phyloP scores from a whole-genome alignment of 2,797 vertebrate genomes.

The Steatocranus sp. region DNA sequence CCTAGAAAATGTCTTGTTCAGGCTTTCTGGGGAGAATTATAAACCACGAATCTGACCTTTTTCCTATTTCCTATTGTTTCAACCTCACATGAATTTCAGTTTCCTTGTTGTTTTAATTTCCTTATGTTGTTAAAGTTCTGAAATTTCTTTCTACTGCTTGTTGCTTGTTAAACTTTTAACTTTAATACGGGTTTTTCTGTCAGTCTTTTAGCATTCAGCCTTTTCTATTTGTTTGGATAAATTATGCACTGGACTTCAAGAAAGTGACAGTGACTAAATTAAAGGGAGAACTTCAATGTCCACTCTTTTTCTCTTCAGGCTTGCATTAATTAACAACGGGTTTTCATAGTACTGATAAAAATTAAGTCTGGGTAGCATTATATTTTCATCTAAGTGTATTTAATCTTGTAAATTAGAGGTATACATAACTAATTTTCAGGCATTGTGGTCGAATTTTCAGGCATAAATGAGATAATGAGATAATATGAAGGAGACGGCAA shows the following conservation, averaged over 20 bases:
- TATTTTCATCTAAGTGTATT: neutral
- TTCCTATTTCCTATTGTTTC: neutral
- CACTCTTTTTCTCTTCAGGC: neutral
- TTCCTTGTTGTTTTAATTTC: neutral
- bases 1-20: neutral
- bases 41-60: constrained; percentile 8
- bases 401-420: neutral
- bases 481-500: neutral
- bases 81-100: neutral
- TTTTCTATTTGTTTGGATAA: neutral
- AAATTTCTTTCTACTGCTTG: neutral
- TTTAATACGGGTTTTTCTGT: neutral
- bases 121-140: neutral
- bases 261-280: neutral
- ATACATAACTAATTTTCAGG: neutral
- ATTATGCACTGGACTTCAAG: neutral
- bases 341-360: neutral
- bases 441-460: neutral
- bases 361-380: neutral
- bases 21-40: neutral
- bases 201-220: neutral
- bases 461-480: neutral
- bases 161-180: neutral
- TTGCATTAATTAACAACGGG: neutral
- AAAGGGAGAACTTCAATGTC: neutral